phyloP scores from a whole-genome alignment of 1,140 invertebrate genomes.

The Aphidius gifuensis region DNA sequence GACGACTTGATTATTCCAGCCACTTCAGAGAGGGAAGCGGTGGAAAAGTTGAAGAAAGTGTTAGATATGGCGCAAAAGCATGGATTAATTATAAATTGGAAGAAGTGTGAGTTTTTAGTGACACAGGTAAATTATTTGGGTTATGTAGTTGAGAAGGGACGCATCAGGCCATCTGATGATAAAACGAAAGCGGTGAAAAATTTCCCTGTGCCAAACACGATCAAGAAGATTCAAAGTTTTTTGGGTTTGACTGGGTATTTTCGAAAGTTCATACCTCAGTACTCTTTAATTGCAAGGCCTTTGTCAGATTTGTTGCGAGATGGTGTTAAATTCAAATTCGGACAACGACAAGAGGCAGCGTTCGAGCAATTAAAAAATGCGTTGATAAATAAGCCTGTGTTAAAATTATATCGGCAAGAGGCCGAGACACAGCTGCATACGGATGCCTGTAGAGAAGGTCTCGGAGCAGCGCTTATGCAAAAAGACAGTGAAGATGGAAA shows the following conservation, averaged over 20 bases:
- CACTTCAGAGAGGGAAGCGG: slow-evolving; percentile 18
- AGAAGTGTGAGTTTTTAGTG: slow-evolving; percentile 21
- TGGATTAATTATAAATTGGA: slow-evolving; percentile 24
- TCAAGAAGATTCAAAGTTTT: slow-evolving; percentile 30
- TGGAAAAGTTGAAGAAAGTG: slow-evolving; percentile 27
- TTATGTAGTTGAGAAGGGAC: slow-evolving; percentile 24
- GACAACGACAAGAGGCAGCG: slow-evolving; percentile 12
- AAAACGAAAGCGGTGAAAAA: slow-evolving; percentile 29
- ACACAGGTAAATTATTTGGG: slow-evolving; percentile 31
- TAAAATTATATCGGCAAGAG: slow-evolving; percentile 15
- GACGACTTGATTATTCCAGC: slow-evolving; percentile 39
- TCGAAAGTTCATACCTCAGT: slow-evolving; percentile 27
- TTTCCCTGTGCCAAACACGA: slow-evolving; percentile 28
- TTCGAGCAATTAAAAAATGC: slow-evolving; percentile 15
- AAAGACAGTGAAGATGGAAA: slow-evolving; percentile 14
- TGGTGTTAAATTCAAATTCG: slow-evolving; percentile 23
- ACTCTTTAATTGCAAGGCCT: slow-evolving; percentile 24
- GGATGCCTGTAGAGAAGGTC: slow-evolving; percentile 36
- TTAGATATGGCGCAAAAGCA: slow-evolving; percentile 22
- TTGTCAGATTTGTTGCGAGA: slow-evolving; percentile 24
- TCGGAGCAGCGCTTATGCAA: slow-evolving; percentile 38
- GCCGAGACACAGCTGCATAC: slow-evolving; percentile 32
- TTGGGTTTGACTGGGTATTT: slow-evolving; percentile 30
- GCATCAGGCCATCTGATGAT: slow-evolving; percentile 25
- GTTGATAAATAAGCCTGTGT: slow-evolving; percentile 13